A percentile compares a stretch with the other conserved stretches of the same genome.
phyloP scores from a whole-genome alignment of 2,888 invertebrate species.

The Sisyra nigra region DNA sequence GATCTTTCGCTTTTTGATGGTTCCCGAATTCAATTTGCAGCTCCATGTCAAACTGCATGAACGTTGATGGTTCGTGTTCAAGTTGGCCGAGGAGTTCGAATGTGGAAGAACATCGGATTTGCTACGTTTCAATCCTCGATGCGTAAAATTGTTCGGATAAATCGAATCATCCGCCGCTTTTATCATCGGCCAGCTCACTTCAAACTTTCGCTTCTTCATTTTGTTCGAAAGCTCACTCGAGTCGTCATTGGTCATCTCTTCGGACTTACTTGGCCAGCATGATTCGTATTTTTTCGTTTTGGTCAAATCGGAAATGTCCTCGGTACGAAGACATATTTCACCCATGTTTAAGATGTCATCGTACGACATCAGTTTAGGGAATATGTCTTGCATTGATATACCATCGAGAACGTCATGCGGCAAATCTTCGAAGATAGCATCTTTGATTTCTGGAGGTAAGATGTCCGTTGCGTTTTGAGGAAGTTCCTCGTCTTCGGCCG shows the following conservation, averaged over 20 bases:
- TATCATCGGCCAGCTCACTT: constrained; percentile 30
- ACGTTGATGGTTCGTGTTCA: constrained; percentile 40
- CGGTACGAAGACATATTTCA: background rate
- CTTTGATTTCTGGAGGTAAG: constrained; percentile 71
- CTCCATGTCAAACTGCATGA: constrained; percentile 53
- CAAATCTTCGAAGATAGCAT: constrained; percentile 72
- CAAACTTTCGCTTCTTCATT: constrained; percentile 17
- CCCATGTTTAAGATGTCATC: constrained; percentile 26
- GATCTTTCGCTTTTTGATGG: constrained; percentile 52
- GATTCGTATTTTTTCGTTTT: background rate
- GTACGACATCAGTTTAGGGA: constrained; percentile 51
- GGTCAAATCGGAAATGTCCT: background rate
- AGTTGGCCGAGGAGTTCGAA: constrained; percentile 28
- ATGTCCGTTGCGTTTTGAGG: constrained; percentile 68
- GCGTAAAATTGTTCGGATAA: constrained; percentile 28
- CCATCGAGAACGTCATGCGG: constrained; percentile 70
- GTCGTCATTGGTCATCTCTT: background rate
- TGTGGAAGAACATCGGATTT: constrained; percentile 42
- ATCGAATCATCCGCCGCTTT: constrained; percentile 40
- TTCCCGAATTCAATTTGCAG: constrained; percentile 50
- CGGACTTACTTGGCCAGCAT: too few relatives aligned
- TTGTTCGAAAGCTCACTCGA: background rate
- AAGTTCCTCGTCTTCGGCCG: constrained; percentile 52
- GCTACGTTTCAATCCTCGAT: constrained; percentile 42
- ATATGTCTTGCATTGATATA: constrained; percentile 74